These are phyloP conservation scores for Syngnathus typhle DNA, from an alignment of 2,113 vertebrate genomes.

Conservation along the genomic window DNA sequence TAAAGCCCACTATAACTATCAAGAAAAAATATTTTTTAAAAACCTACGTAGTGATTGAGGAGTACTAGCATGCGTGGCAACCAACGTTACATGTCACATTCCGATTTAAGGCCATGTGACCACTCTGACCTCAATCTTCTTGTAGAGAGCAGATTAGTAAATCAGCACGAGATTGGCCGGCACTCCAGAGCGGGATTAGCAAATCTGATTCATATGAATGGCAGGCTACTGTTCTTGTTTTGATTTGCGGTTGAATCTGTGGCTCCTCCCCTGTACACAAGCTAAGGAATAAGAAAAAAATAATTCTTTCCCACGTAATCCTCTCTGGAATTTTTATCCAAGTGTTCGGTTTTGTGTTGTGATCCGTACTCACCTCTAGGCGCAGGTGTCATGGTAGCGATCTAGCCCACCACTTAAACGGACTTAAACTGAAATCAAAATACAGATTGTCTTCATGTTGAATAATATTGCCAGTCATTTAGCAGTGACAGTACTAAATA, in stretches of 20 bases:
- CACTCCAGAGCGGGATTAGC: constrained; percentile 40
- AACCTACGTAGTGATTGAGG: neutral
- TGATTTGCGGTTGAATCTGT: neutral
- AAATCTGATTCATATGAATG: constrained; percentile 47
- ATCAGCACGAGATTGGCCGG: constrained; percentile 39
- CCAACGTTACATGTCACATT: constrained; percentile 16
- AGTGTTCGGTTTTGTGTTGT: neutral
- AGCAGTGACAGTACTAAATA: neutral
- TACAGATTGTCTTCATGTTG: too few relatives aligned
- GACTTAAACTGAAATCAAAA: too few relatives aligned
- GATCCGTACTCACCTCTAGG: neutral
- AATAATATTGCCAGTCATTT: neutral
- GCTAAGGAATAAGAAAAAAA: neutral
- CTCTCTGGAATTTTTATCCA: constrained; percentile 11
- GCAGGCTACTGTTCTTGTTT: constrained; percentile 21
- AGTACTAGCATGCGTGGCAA: neutral
- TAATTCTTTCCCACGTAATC: constrained; percentile 1
- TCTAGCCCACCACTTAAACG: too few relatives aligned
- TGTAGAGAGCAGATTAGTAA: constrained; percentile 47
- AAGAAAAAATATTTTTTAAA: too few relatives aligned
- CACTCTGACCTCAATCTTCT: constrained; percentile 60
- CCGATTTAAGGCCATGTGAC: constrained; percentile 48
- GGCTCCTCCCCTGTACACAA: neutral
- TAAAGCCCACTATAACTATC: too few relatives aligned
- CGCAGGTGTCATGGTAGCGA: neutral